Evolutionary conservation across 2,113 vertebrate genomes (phyloP), one percentile per base, ranked within the genome.

Genomic region (Struthidea cinerea): DNA sequence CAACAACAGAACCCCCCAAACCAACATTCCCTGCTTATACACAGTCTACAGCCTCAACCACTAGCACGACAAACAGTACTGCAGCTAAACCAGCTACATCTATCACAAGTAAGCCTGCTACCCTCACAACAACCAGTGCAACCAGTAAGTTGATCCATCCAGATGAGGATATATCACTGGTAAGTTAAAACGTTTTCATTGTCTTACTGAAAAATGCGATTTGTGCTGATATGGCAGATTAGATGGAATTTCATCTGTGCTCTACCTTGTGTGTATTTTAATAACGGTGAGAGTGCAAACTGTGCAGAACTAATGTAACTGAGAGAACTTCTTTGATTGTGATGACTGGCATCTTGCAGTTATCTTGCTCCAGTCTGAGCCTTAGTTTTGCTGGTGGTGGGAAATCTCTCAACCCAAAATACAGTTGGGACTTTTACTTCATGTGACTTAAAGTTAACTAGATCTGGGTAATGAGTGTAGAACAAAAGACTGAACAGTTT

Each of bases 101-200:
- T 95, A 99, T 99, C 98, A 98, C 99, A 98, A 99, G 98, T 99
- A 99, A 99, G 98, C 99, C 99, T 96, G 99, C 99, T 97, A 99
- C 99, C 89, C 99, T 99, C 97, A 99, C 99, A 84, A 99, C 99
- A 93, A 99, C 99, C 98, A 99, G 99, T 98, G 99, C 99, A 98
- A 99, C 99, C 98, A 99, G 99, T 99, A 99, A 99, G 99, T 99
- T 99, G 99, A 99, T 99, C 99, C 99, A 99, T 97, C 99, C 99
- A 98, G 99, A 99, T 99, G 99, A 99, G 99, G 99, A 99, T 99
- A 99, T 99, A 98, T 99, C 99, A 91, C 98, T 99, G 99, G 99
- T 99, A 99, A 99, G 99, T 99, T 93, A 73, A 90, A 64, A 35
- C 22, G 32, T 46, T 94, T 93, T 92, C 46, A 13, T 27, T 87